Conservation (phyloP, 2,113 vertebrate species). For the Oncorhynchus kisutch region DNA sequence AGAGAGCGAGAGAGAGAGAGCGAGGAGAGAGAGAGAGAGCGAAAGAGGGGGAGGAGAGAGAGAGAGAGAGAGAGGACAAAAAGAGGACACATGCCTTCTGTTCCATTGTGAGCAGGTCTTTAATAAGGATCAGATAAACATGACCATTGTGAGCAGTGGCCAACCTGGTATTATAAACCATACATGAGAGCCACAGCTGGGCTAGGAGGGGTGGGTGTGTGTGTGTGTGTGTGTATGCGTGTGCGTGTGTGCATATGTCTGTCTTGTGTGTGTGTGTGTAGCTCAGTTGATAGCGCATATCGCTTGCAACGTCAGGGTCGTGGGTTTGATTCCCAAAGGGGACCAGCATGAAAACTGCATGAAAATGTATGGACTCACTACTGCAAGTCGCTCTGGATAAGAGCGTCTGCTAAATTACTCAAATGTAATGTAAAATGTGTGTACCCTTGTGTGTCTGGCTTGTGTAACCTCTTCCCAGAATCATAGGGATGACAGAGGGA, state of each 20-base stretch:
- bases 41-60: conserved; percentile 3
- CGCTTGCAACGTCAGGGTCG: too few relatives aligned
- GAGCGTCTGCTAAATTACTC: too few relatives aligned
- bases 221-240: neutral
- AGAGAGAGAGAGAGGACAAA: conserved; percentile 41
- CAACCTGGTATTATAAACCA: conserved; percentile 53
- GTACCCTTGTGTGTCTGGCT: neutral
- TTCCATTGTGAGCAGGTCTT: conserved; percentile 69
- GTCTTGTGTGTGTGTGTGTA: neutral
- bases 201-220: neutral
- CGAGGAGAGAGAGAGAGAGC: neutral
- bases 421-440: neutral
- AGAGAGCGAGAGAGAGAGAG: too few relatives aligned
- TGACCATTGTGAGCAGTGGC: conserved; percentile 64
- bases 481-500: conserved; percentile 33
- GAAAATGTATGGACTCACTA: too few relatives aligned
- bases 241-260: neutral
- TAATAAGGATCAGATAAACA: conserved; percentile 76
- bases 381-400: too few relatives aligned
- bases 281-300: too few relatives aligned
- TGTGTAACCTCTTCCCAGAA: conserved; percentile 48
- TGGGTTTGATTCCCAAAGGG: too few relatives aligned
- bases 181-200: conserved; percentile 20
- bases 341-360: too few relatives aligned
- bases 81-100: conserved; percentile 60